Evolutionary conservation across 2,113 vertebrate species (phyloP), one percentile per base, ranked within the genome.

Genomic region (Esox niger): DNA sequence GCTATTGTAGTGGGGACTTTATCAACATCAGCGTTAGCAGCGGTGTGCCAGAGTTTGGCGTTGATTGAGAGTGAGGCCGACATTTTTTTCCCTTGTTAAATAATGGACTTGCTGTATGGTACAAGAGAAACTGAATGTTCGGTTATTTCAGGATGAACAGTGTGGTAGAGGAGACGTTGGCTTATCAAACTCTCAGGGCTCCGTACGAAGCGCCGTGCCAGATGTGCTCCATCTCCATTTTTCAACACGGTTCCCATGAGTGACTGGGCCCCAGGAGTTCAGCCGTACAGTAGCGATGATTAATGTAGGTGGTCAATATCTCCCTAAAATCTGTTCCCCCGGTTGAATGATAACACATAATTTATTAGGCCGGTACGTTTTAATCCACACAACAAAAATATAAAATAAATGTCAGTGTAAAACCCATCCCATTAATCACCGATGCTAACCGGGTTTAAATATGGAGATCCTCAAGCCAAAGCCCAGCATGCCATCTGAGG

Each of bases 331-430:
- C 46, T 27, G 20, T 27, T 56, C 27, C 26, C n/a, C 64, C 54
- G 63, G 62, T 75, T 79, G 15, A 78, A 71, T 52, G 59, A 55
- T 64, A 74, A 64, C 0, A 72, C 72, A 74, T 78, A 9, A 20
- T 15, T 27, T 1, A 29, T 10, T 23, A 13, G 78, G 54, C 73
- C n/a, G 54, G 64, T 55, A 71, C 35, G 20, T 61, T 17, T 31
- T 4, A 20, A 20, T 25, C 17, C 49, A 62, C 26, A 73, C 69
- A 59, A 70, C 10, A n/a, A 5, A 65, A 63, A 71, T 47, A 47
- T 7, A 11, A 9, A 62, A 15, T 43, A 38, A 26, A 35, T 67
- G 46, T 6, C 11, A 38, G 35, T 38, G 35, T 5, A 38, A 38
- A 6, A 38, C 35, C 5, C 35, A 38, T 5, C 5, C 35, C 35